These are phyloP conservation scores for Numida meleagris DNA, from an alignment of 2,113 vertebrate species.

Conservation along the genomic window DNA sequence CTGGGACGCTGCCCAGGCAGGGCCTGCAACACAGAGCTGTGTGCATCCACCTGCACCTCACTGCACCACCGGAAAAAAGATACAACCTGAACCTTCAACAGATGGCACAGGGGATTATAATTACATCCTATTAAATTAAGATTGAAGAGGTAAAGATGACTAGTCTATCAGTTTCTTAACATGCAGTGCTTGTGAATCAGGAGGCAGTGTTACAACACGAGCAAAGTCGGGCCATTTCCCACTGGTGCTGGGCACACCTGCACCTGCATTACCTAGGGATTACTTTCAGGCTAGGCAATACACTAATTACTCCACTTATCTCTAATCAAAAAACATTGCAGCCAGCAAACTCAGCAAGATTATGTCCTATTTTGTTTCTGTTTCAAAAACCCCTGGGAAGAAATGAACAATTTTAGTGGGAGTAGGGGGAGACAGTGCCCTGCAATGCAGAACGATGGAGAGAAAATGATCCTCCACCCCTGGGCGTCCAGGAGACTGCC, in stretches of 20 bases:
- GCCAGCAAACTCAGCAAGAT: not conserved
- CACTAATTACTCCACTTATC: not conserved
- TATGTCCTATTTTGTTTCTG: not conserved
- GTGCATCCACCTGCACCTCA: not conserved
- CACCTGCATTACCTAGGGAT: not conserved
- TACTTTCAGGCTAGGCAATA: not conserved
- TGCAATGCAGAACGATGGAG: not conserved
- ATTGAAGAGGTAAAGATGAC: not conserved
- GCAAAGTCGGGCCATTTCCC: not conserved
- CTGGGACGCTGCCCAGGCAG: not conserved
- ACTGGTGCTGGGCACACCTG: not conserved
- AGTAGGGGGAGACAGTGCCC: not conserved
- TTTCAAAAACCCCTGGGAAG: not conserved
- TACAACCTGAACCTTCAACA: not conserved
- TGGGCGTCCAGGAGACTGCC: not conserved
- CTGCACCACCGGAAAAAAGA: accelerated
- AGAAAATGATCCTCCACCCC: not conserved
- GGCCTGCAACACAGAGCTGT: not conserved
- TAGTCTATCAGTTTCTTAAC: not conserved
- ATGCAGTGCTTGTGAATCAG: not conserved
- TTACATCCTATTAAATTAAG: no score
- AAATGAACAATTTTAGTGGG: not conserved
- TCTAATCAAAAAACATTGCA: not conserved
- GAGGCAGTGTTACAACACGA: not conserved
- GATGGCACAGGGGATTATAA: not conserved